phyloP scores from a whole-genome alignment of 2,113 vertebrate genomes.

The Marmota flaviventris region DNA sequence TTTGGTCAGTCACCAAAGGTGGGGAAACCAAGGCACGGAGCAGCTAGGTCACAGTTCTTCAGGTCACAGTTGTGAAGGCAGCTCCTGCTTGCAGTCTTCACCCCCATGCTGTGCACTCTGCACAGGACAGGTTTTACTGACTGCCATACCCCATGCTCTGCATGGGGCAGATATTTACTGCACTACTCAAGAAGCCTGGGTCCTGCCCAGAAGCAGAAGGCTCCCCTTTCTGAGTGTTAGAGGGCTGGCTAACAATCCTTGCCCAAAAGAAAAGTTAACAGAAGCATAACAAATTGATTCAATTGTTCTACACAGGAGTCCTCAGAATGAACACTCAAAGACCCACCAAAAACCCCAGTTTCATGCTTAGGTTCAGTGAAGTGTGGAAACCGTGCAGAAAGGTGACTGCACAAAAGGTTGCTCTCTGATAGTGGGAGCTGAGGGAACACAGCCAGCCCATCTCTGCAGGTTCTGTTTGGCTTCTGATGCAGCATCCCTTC shows the following conservation, averaged over 20 bases:
- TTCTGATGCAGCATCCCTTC: not conserved
- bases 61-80: not conserved
- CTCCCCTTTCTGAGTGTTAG: not conserved
- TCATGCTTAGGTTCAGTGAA: not conserved
- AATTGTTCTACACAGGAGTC: not conserved
- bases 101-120: not conserved
- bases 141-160: not conserved
- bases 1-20: not conserved
- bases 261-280: not conserved
- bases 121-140: not conserved
- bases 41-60: not conserved
- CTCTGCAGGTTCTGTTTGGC: not conserved
- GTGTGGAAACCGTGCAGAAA: not conserved
- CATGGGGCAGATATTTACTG: not conserved
- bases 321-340: not conserved
- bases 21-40: not conserved
- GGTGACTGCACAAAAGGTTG: not conserved
- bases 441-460: not conserved
- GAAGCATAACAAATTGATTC: not conserved
- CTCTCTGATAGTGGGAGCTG: not conserved
- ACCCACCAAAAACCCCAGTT: not conserved
- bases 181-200: not conserved
- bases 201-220: not conserved
- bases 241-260: not conserved
- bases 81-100: not conserved